These are phyloP conservation scores for Sweltsa coloradensis DNA, from an alignment of 1,140 invertebrate species.

Conservation along the genomic window DNA sequence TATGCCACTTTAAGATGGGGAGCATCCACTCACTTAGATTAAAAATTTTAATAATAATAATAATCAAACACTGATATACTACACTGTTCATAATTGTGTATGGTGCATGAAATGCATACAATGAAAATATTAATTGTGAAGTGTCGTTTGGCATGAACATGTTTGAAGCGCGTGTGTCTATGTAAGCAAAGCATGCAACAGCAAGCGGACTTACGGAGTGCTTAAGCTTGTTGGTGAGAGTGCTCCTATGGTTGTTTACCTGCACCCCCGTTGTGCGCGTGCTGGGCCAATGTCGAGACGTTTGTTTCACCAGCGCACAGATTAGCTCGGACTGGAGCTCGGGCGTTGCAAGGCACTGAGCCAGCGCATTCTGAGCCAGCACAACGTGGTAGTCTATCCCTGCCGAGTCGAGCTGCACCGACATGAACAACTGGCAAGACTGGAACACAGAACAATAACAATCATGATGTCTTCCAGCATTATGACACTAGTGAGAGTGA, in stretches of 20 bases:
- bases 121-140: too few species aligned
- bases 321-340: conserved; percentile 88
- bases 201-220: conserved; percentile 38
- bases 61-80: too few species aligned
- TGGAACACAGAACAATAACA: conserved; percentile 35
- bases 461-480: too few species aligned
- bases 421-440: conserved; percentile 90
- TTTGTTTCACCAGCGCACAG: conserved; percentile 84
- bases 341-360: conserved; percentile 75
- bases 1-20: too few species aligned
- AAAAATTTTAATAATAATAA: too few species aligned
- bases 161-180: too few species aligned
- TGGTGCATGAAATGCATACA: too few species aligned
- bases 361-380: conserved; percentile 84
- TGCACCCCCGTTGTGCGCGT: conserved; percentile 80
- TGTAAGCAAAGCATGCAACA: too few species aligned
- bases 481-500: too few species aligned
- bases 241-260: conserved; percentile 67
- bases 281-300: conserved; percentile 73
- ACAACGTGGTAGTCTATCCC: conserved; percentile 94
- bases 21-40: too few species aligned
- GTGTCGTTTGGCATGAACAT: too few species aligned
- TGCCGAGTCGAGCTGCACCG: conserved; percentile 83
- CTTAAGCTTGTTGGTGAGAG: conserved; percentile 35
- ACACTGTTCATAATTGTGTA: too few species aligned